Evolutionary conservation across 1,140 invertebrate species (phyloP).

Genomic region (Sipha flava): DNA sequence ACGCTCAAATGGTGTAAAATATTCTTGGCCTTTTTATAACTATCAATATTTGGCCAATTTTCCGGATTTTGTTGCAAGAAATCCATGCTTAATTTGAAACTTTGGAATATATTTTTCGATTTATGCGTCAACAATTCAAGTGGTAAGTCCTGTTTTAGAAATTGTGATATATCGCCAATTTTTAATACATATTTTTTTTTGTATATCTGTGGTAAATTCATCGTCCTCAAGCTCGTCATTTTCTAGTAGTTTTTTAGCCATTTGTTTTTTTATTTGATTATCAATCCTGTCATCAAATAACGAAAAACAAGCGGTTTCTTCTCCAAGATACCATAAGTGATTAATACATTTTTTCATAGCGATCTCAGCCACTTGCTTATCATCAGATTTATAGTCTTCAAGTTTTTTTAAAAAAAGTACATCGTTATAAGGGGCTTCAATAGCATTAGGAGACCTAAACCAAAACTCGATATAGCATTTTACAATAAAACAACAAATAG

Average conservation of each 20-base stretch:
- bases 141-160: background rate
- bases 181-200: background rate
- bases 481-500: background rate
- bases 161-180: background rate
- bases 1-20: slow-evolving; percentile 37
- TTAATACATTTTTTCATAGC: background rate
- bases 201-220: background rate
- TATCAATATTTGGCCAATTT: background rate
- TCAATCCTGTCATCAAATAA: background rate
- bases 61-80: background rate
- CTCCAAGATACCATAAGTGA: slow-evolving; percentile 8
- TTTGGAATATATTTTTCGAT: background rate
- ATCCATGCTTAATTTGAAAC: background rate
- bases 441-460: background rate
- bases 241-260: background rate
- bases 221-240: background rate
- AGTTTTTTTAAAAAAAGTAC: background rate
- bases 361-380: background rate
- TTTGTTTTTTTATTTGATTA: background rate
- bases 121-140: background rate
- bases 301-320: slow-evolving; percentile 6
- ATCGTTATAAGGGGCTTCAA: slow-evolving; percentile 8
- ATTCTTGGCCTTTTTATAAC: background rate
- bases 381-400: background rate
- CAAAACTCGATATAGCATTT: background rate